Evolutionary conservation across 2,113 vertebrate species (phyloP).

Genomic region (Mormoops blainvillei): DNA sequence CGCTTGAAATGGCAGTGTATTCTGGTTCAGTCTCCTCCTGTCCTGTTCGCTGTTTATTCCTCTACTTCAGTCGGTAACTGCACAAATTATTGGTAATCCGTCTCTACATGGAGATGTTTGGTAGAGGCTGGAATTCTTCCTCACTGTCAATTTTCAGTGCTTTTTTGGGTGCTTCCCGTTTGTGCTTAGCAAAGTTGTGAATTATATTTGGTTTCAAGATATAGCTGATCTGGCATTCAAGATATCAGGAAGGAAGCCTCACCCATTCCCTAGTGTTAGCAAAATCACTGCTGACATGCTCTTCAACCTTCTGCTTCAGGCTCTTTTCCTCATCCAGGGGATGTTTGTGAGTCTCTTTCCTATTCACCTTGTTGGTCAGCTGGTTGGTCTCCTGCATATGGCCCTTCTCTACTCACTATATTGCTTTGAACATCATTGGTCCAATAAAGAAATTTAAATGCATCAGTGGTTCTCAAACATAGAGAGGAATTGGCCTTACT

Average conservation of each 20-base stretch:
- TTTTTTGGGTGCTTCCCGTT: slow-evolving; percentile 95
- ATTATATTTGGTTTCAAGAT: slow-evolving; percentile 99
- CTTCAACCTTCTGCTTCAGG: slow-evolving; percentile 95
- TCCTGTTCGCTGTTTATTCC: no score
- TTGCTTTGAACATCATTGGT: slow-evolving; percentile 99
- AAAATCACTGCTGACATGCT: slow-evolving; percentile 98
- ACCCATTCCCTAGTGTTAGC: slow-evolving; percentile 95
- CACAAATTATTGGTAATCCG: slow-evolving; percentile 93
- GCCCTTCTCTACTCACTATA: slow-evolving; percentile 96
- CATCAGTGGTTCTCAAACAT: slow-evolving; percentile 97
- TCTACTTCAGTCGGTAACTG: slow-evolving; percentile 81
- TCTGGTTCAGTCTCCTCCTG: slow-evolving; percentile 80
- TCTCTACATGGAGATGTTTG: slow-evolving; percentile 94
- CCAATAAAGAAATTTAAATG: slow-evolving; percentile 98
- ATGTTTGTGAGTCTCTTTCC: slow-evolving; percentile 98
- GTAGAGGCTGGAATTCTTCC: slow-evolving; percentile 96
- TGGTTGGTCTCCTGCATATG: slow-evolving; percentile 96
- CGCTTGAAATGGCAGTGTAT: slow-evolving; percentile 98
- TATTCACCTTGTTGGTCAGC: slow-evolving; percentile 92
- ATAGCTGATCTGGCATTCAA: slow-evolving; percentile 95
- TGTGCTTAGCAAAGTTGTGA: slow-evolving; percentile 98
- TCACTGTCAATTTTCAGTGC: slow-evolving; percentile 94
- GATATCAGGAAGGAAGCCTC: slow-evolving; percentile 93
- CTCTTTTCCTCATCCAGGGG: slow-evolving; percentile 96
- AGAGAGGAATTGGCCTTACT: slow-evolving; percentile 98